These are phyloP conservation scores for Poecilobothrus nobilitatus DNA, from an alignment of 2,888 invertebrate species.

Conservation along the genomic window DNA sequence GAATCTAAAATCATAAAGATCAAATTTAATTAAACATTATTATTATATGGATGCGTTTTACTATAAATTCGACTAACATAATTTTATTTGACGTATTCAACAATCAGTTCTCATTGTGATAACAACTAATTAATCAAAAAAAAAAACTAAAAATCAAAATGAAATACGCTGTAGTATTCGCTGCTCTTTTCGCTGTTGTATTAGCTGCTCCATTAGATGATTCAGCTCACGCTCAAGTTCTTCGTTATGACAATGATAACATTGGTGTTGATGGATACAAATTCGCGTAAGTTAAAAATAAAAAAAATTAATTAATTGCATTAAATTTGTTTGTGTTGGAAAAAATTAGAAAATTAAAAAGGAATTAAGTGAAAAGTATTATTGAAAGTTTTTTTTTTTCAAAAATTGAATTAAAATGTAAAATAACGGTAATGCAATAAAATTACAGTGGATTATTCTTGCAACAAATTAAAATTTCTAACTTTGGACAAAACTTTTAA, in stretches of 20 bases:
- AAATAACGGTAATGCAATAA: too few species aligned
- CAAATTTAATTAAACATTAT: too few species aligned
- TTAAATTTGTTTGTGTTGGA: too few species aligned
- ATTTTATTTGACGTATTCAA: not conserved
- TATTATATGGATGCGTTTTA: not conserved
- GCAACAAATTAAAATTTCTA: too few species aligned
- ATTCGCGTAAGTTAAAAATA: conserved; percentile 19
- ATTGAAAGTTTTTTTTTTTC: too few species aligned
- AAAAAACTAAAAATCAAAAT: conserved; percentile 22
- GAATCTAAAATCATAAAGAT: too few species aligned
- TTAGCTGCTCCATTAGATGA: conserved; percentile 22
- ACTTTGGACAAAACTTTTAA: too few species aligned
- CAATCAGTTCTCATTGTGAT: conserved; percentile 1
- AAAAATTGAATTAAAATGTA: too few species aligned
- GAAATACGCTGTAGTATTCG: conserved; percentile 38
- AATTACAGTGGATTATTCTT: too few species aligned
- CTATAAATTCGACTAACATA: not conserved
- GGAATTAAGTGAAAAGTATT: too few species aligned
- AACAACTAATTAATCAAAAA: not conserved
- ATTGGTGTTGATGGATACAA: conserved; percentile 38
- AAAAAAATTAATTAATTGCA: not conserved
- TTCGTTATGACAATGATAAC: conserved; percentile 47
- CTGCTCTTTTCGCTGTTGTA: conserved; percentile 39
- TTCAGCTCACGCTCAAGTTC: conserved; percentile 47
- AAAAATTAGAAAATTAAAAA: too few species aligned